Evolutionary conservation across 2,113 vertebrate genomes (phyloP), one percentile per base, ranked within the genome.

Genomic region (Centropus unirufus): DNA sequence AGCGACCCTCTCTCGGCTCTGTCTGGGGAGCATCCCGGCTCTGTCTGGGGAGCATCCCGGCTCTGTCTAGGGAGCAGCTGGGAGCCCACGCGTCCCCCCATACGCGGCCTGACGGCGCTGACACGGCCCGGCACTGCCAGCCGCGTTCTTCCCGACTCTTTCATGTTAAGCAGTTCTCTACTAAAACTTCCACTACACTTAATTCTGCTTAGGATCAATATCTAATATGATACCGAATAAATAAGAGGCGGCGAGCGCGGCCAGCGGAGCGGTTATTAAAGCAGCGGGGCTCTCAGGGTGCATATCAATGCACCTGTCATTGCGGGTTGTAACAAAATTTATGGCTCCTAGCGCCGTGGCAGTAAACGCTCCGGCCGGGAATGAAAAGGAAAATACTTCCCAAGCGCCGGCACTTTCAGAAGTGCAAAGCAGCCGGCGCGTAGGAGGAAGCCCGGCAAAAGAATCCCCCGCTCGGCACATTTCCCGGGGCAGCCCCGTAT

Each of bases 271-370:
- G 98, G 98, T 98, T 98, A 97, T 98, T 98, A 98, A 94, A 98
- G 97, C 98, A 98, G 98, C 97, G 97, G 98, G 97, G 98, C 97
- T 97, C 97, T 98, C 98, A 97, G 98, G 97, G 98, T 98, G 99
- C 99, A 99, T 99, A 99, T 99, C 98, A 99, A 99, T 99, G 98
- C 99, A 99, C 99, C 99, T 99, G 99, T 99, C 99, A 99, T 96
- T 98, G 98, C 97, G 98, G 98, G 98, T 98, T 98, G 98, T 98
- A 97, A 98, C 98, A 98, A 98, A 99, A 99, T 99, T 99, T 99
- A 99, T 99, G 99, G 99, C 98, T 98, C 93, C 98, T 96, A 98
- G 98, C 98, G 95, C 98, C 96, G 97, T 98, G 98, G 98, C 98
- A 98, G 98, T 98, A 99, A 99, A 99, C 98, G 98, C 98, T 98